Evolutionary conservation across 2,888 invertebrate genomes (phyloP).

Genomic region (Drosophila formosana): DNA sequence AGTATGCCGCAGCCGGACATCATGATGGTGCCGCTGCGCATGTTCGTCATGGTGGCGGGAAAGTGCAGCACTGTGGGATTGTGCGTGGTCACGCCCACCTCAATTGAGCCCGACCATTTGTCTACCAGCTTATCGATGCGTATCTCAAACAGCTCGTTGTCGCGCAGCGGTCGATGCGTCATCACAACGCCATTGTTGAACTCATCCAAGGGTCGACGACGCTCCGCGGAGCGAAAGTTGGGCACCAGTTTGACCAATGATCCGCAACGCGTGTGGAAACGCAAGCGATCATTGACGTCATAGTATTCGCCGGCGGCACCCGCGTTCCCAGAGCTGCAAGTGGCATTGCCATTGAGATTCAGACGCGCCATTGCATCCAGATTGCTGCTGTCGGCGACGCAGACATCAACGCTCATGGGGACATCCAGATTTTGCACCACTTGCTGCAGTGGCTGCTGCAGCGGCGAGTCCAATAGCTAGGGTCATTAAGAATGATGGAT

Average conservation of each 20-base stretch:
- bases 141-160: slow-evolving; percentile 97
- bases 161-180: slow-evolving; percentile 94
- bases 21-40: slow-evolving; percentile 96
- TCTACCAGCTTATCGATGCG: slow-evolving; percentile 96
- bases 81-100: slow-evolving; percentile 97
- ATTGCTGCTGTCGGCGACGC: slow-evolving; percentile 60
- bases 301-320: slow-evolving; percentile 69
- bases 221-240: slow-evolving; percentile 93
- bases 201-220: slow-evolving; percentile 95
- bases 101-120: slow-evolving; percentile 92
- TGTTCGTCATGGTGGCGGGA: slow-evolving; percentile 98
- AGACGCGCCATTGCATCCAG: slow-evolving; percentile 47
- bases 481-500: background rate
- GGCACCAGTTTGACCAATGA: slow-evolving; percentile 93
- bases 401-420: slow-evolving; percentile 83
- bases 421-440: slow-evolving; percentile 83
- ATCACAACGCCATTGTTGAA: slow-evolving; percentile 98
- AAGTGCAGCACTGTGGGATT: slow-evolving; percentile 95
- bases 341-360: slow-evolving; percentile 38
- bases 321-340: slow-evolving; percentile 27
- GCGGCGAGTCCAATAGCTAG: slow-evolving; percentile 60
- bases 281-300: slow-evolving; percentile 88
- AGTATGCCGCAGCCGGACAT: slow-evolving; percentile 99
- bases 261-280: slow-evolving; percentile 95
- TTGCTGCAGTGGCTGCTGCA: slow-evolving; percentile 69